phyloP scores from a whole-genome alignment of 2,797 vertebrate genomes.

The Cryptoprocta ferox region DNA sequence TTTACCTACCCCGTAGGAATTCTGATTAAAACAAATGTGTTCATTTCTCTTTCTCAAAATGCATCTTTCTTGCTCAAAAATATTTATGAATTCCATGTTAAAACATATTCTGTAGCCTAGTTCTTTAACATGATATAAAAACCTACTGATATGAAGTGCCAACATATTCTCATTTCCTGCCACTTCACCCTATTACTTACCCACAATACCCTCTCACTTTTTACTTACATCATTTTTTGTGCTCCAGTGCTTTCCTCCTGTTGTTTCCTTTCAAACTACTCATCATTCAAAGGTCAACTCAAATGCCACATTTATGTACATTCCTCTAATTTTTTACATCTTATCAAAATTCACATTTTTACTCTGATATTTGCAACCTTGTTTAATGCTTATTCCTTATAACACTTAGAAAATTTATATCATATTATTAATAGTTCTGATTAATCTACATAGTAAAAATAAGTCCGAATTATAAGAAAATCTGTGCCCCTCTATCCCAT shows the following conservation, averaged over 20 bases:
- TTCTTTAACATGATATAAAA: not conserved
- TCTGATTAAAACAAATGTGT: not conserved
- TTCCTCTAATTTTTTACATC: not conserved
- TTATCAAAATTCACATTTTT: slow-evolving; percentile 47
- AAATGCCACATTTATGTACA: not conserved
- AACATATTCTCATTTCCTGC: not conserved
- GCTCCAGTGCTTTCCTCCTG: not conserved
- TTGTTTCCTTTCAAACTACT: not conserved
- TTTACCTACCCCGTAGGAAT: not conserved
- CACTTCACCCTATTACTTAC: not conserved
- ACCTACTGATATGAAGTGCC: not conserved
- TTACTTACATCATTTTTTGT: not conserved
- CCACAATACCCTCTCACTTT: not conserved
- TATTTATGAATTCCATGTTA: not conserved
- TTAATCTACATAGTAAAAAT: not conserved
- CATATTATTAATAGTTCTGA: not conserved
- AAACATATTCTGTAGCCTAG: not conserved
- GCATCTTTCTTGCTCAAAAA: not conserved
- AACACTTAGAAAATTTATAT: not conserved
- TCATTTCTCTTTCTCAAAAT: not conserved
- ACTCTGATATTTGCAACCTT: not conserved
- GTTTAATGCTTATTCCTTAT: not conserved
- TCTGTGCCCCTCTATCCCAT: not conserved
- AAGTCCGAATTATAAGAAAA: not conserved
- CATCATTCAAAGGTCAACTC: not conserved